Conservation (phyloP, 2,888 invertebrate species). For the Choreutis nemorana region DNA sequence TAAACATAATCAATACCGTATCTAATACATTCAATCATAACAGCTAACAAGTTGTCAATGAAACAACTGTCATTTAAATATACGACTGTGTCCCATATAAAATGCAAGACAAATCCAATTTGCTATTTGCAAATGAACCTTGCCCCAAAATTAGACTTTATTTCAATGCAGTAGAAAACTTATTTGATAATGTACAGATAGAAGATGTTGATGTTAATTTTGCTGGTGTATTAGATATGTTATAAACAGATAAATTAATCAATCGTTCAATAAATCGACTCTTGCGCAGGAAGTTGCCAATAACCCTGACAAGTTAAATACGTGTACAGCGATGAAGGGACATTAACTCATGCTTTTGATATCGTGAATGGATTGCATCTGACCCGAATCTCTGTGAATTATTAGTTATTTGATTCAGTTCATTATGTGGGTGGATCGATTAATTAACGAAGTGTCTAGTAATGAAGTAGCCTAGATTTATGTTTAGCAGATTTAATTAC, state of each 20-base stretch:
- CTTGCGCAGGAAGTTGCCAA: slow-evolving; percentile 6
- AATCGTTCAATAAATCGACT: slow-evolving; percentile 3
- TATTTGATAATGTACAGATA: neutral
- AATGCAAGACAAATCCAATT: neutral
- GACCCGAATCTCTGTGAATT: no score
- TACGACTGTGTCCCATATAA: slow-evolving; percentile 6
- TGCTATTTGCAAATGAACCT: neutral
- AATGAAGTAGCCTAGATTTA: no score
- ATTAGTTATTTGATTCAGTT: no score
- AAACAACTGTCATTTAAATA: slow-evolving; percentile 6
- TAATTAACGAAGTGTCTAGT: no score
- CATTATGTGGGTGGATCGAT: no score
- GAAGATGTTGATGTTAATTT: neutral
- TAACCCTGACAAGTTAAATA: slow-evolving; percentile 2
- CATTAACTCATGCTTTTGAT: slow-evolving; percentile 3
- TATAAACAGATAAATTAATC: slow-evolving; percentile 7
- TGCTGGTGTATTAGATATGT: neutral
- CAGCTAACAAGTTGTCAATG: neutral
- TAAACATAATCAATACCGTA: neutral
- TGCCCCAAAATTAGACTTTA: neutral
- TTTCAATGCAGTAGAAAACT: neutral
- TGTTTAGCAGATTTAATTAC: no score
- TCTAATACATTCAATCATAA: neutral
- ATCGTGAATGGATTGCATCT: neutral
- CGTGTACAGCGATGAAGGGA: slow-evolving; percentile 3